phyloP scores from a whole-genome alignment of 2,888 invertebrate genomes.

The Ptilodon capucinus region DNA sequence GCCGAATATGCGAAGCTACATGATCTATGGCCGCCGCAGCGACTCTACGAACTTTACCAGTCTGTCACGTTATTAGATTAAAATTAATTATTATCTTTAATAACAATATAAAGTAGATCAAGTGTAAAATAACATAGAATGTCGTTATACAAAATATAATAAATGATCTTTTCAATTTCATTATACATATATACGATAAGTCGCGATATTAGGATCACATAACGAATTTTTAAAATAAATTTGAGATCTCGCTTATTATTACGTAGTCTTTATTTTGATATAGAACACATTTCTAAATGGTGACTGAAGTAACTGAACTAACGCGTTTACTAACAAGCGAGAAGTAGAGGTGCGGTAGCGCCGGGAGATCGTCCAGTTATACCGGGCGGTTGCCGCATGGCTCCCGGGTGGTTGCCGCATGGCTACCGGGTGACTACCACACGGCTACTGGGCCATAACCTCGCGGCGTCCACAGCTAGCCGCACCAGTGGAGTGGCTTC shows the following conservation, averaged over 20 bases:
- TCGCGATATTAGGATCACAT: constrained; percentile 79
- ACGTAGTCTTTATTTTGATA: constrained; percentile 81
- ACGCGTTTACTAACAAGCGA: constrained; percentile 76
- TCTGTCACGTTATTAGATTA: constrained; percentile 82
- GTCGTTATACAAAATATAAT: constrained; percentile 81
- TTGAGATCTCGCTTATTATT: constrained; percentile 83
- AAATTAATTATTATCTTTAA: constrained; percentile 82
- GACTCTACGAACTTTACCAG: constrained; percentile 83
- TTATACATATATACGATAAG: constrained; percentile 73
- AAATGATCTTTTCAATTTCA: constrained; percentile 77
- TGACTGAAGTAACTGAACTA: constrained; percentile 75
- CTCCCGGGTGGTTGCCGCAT: too few species aligned
- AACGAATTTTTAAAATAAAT: constrained; percentile 80
- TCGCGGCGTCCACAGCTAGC: constrained; percentile 5
- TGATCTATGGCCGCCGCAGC: constrained; percentile 81
- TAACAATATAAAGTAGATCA: constrained; percentile 79
- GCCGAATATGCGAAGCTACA: constrained; percentile 82
- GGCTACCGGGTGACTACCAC: constrained; percentile 3
- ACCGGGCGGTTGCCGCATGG: constrained; percentile 12
- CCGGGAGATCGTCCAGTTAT: constrained; percentile 18
- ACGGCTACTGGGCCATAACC: constrained; percentile 10
- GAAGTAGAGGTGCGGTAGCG: constrained; percentile 52
- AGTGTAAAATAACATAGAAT: constrained; percentile 81
- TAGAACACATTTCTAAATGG: constrained; percentile 78
- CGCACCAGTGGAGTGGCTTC: constrained; percentile 37